Evolutionary conservation across 2,113 vertebrate genomes (phyloP), one percentile per base, ranked within the genome.

Genomic region (Otolemur garnettii): DNA sequence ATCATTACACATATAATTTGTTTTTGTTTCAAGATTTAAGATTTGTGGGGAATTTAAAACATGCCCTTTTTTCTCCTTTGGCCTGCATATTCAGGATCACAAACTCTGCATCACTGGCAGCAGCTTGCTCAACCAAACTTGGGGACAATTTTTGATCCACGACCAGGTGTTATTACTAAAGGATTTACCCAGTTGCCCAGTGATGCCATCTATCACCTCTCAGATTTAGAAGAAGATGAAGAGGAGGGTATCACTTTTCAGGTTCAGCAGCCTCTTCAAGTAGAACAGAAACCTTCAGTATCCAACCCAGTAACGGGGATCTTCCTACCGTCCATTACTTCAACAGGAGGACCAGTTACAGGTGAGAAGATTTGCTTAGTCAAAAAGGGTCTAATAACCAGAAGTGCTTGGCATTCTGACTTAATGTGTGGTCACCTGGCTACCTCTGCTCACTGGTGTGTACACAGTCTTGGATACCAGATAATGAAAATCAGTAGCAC

Each of bases 71-170:
- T 62, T 57, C 7, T 26, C 53, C 66, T 93, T 33, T 96, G 24
- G 86, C 94, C 81, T 96, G 17, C 42, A 9, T 59, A 42, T 38
- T 66, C 94, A 99, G 99, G 99, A 74, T 99, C 99, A n/a, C 98
- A 99, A 98, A 99, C 99, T 22, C 99, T 99, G 68, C 99, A 99
- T 93, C 99, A 99, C 21, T 99, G 99, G 99, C 99, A 99, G 98
- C 99, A 99, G 98, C 98, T 99, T 62, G 99, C 99, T 84, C 99
- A 99, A 94, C 99, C 99, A 53, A 99, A 99, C 98, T 98, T 99
- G 72, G 99, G 99, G 97, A 99, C 99, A 94, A 99, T 99, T 98
- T 98, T 99, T 94, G 99, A 99, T 97, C 99, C 99, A 22, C 99
- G 99, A 85, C 99, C 99, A 0, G 99, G 99, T 9, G 99, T 99